These are phyloP conservation scores for Discoglossus pictus DNA, from an alignment of 2,797 vertebrate genomes.

Conservation along the genomic window DNA sequence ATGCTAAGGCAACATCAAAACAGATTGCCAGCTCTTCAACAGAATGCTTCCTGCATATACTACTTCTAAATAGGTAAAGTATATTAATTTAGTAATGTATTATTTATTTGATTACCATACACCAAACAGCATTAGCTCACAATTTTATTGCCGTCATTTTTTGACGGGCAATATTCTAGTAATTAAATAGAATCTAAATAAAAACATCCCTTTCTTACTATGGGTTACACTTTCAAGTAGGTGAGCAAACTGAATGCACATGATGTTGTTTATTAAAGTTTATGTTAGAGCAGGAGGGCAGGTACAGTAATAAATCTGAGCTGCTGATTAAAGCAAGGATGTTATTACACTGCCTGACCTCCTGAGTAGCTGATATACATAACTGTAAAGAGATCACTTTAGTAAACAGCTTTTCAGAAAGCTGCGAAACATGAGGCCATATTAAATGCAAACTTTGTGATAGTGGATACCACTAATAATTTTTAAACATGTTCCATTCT, in stretches of 20 bases:
- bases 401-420: slow-evolving; percentile 75
- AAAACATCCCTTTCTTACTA: no score
- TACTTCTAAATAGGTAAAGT: no score
- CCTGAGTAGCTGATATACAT: slow-evolving; percentile 72
- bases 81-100: no score
- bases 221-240: no score
- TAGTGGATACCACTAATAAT: slow-evolving; percentile 67
- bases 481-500: slow-evolving; percentile 47
- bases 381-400: slow-evolving; percentile 73
- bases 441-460: slow-evolving; percentile 71
- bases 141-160: no score
- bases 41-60: no score
- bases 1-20: no score
- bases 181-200: no score
- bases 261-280: slow-evolving; percentile 60
- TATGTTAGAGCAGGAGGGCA: slow-evolving; percentile 56
- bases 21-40: no score
- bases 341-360: slow-evolving; percentile 71
- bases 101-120: no score
- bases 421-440: slow-evolving; percentile 72
- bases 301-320: slow-evolving; percentile 72
- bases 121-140: no score
- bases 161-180: no score
- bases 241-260: slow-evolving; percentile 52
- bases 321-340: slow-evolving; percentile 79